Evolutionary conservation across 2,797 vertebrate species (phyloP).

Genomic region (Sebastes cheni): DNA sequence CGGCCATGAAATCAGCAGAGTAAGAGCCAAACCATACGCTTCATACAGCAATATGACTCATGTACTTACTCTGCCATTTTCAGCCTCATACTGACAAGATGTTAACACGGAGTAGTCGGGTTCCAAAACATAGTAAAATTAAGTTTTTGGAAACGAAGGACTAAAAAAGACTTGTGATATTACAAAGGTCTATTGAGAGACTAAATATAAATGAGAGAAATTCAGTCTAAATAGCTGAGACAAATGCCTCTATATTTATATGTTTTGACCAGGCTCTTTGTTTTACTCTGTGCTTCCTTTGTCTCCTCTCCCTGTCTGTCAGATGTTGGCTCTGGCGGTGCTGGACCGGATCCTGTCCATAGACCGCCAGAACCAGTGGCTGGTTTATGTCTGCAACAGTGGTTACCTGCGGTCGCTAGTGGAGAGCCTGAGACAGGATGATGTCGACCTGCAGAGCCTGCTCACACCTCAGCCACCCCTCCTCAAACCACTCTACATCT

Average conservation of each 20-base stretch:
- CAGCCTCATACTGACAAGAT: neutral
- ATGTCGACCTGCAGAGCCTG: constrained; percentile 88
- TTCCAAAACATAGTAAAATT: neutral
- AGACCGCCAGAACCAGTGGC: constrained; percentile 95
- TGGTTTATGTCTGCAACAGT: constrained; percentile 93
- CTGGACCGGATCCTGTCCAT: constrained; percentile 95
- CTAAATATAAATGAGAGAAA: neutral
- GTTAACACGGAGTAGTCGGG: neutral
- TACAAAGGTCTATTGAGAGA: neutral
- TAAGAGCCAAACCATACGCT: constrained; percentile 57
- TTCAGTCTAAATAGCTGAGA: neutral
- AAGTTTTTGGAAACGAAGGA: neutral
- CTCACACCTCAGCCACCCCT: constrained; percentile 93
- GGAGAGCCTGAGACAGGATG: constrained; percentile 93
- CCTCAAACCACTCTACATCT: constrained; percentile 96
- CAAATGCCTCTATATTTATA: neutral
- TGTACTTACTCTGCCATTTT: neutral
- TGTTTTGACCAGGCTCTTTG: neutral
- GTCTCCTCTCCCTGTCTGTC: neutral
- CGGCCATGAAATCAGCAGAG: constrained; percentile 96
- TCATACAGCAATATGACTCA: neutral
- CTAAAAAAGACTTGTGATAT: neutral
- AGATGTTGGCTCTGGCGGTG: constrained; percentile 96
- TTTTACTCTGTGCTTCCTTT: neutral
- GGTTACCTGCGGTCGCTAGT: constrained; percentile 96